Conservation (phyloP, 2,113 vertebrate species). For the Synchiropus splendidus region DNA sequence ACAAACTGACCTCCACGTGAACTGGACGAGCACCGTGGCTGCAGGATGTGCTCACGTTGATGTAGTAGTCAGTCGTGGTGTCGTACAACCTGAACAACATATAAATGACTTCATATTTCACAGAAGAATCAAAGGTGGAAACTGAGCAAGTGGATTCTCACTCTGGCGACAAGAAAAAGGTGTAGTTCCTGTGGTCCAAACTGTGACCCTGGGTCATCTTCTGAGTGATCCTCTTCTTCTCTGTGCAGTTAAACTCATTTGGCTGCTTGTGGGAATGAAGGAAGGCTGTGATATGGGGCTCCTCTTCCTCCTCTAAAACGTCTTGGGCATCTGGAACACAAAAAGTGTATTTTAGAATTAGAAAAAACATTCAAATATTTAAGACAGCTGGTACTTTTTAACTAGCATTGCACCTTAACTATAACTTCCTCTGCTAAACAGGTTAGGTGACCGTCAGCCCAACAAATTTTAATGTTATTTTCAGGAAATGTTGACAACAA, state of each 20-base stretch:
- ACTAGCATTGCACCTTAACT: no score
- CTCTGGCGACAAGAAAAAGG: slow-evolving; percentile 90
- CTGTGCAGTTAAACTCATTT: slow-evolving; percentile 79
- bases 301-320: slow-evolving; percentile 44
- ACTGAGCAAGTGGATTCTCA: slow-evolving; percentile 55
- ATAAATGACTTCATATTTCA: no score
- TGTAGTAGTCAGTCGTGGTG: slow-evolving; percentile 74
- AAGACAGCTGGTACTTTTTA: no score
- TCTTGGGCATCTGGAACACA: slow-evolving; percentile 10
- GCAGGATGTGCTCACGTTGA: slow-evolving; percentile 86
- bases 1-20: slow-evolving; percentile 79
- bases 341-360: no score
- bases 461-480: no score
- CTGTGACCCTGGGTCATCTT: slow-evolving; percentile 63
- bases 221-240: slow-evolving; percentile 72
- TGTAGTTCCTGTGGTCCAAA: slow-evolving; percentile 81
- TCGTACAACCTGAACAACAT: slow-evolving; percentile 63
- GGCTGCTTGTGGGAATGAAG: slow-evolving; percentile 69
- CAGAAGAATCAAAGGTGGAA: no score
- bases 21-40: slow-evolving; percentile 49
- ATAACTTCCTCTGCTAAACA: no score
- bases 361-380: no score
- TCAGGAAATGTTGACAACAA: no score
- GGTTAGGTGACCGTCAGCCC: no score
- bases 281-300: slow-evolving; percentile 79